Evolutionary conservation across 2,113 vertebrate genomes (phyloP), one percentile per base, ranked within the genome.

Genomic region (Pelobates fuscus): DNA sequence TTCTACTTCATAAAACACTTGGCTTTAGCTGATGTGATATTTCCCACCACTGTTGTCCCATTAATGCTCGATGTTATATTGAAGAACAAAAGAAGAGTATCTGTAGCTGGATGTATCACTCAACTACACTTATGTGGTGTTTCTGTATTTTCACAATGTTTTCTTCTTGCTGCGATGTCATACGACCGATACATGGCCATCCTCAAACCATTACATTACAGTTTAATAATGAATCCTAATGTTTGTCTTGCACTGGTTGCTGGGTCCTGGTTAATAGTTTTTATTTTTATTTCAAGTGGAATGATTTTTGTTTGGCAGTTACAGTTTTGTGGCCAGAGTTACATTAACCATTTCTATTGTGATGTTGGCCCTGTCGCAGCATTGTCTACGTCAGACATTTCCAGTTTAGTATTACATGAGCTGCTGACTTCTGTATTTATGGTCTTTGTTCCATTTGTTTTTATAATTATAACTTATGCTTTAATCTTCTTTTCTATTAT

Each of bases 1-100:
- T 83, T 77, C 60, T 83, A 78, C 30, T 83, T 80, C 26, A 64
- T 83, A 52, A 79, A 73, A 30, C 78, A 83, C 21, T 69, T 81
- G 30, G 76, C 78, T 14, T 69, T 80, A 21, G 7, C 78, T 14
- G 82, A 83, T 29, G 74, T 79, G 37, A 24, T 80, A 14, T 77
- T 79, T 55, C 78, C 73, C 1, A 4, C 78, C n/a, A 72, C 11
- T 20, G 67, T 64, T 25, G 70, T 81, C 2, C 78, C 78, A 49
- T 77, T 74, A 21, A 81, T 79, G 75, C 25, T 83, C 46, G 58
- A 23, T 2, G 78, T 73, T 2, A 27, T 81, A 27, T n/a, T 81
- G 21, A 49, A 25, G 2, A 14, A 8, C 10, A 46, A 58, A 5
- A 71, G 14, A 62, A 60, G 26, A 8, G 79, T 78, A 41, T 78